Conservation (phyloP, 2,888 invertebrate species). For the Hofmannophila pseudospretella region DNA sequence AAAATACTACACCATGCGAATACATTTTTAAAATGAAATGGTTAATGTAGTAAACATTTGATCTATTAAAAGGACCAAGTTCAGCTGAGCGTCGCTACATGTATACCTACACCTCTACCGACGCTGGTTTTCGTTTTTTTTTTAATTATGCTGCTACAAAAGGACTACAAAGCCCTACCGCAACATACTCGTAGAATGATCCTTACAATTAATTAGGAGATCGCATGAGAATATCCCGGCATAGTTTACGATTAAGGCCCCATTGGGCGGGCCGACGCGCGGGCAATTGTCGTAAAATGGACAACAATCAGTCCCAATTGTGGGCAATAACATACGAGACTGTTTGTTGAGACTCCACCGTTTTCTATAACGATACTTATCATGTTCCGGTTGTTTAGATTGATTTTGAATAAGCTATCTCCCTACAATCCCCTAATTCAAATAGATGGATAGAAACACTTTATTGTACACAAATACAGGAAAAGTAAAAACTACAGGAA, state of each 20-base stretch:
- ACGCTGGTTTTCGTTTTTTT: too few species aligned
- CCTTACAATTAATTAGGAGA: slow-evolving; percentile 56
- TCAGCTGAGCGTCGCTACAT: too few species aligned
- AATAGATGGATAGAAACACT: too few species aligned
- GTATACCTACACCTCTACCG: too few species aligned
- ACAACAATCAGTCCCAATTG: slow-evolving; percentile 70
- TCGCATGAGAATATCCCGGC: slow-evolving; percentile 63
- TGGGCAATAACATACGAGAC: slow-evolving; percentile 60
- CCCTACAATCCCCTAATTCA: too few species aligned
- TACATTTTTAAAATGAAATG: too few species aligned
- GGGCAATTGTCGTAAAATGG: slow-evolving; percentile 68
- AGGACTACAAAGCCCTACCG: slow-evolving; percentile 26
- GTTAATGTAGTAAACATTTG: too few species aligned
- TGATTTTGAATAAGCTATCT: too few species aligned
- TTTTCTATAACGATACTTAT: slow-evolving; percentile 29
- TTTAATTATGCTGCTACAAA: neutral
- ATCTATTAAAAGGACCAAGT: too few species aligned
- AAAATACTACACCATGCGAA: too few species aligned
- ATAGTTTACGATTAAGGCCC: slow-evolving; percentile 48
- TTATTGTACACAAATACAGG: too few species aligned
- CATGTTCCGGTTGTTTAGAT: slow-evolving; percentile 18
- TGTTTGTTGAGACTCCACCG: slow-evolving; percentile 29
- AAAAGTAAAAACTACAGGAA: too few species aligned
- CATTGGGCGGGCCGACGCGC: slow-evolving; percentile 34
- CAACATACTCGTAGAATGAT: slow-evolving; percentile 41